Percentiles rank a stretch among this genome's conserved stretches.
These are phyloP conservation scores for Drosophila sp. DNA, from an alignment of 1,140 invertebrate species.

Conservation along the genomic window DNA sequence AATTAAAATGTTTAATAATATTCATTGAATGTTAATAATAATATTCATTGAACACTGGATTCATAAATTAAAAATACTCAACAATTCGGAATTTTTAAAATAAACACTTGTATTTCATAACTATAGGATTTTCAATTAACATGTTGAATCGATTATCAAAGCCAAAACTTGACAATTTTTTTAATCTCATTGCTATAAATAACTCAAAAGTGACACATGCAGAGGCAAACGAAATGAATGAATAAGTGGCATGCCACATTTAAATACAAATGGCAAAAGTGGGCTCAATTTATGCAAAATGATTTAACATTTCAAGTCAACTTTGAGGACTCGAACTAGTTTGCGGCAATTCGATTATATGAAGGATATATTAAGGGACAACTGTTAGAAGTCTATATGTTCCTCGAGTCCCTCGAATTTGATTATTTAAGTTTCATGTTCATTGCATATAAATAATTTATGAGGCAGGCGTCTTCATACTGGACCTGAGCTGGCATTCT, in stretches of 20 bases:
- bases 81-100: too few relatives aligned
- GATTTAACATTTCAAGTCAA: conserved; percentile 38
- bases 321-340: not conserved
- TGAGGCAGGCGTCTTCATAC: conserved; percentile 45
- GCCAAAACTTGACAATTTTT: conserved; percentile 2
- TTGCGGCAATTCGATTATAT: conserved; percentile 40
- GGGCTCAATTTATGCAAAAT: conserved; percentile 62
- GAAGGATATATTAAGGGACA: conserved; percentile 15
- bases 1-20: too few relatives aligned
- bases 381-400: not conserved
- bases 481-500: conserved; percentile 53
- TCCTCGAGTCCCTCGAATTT: conserved; percentile 40
- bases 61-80: too few relatives aligned
- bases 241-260: conserved; percentile 20
- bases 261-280: conserved; percentile 16
- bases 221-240: conserved; percentile 31
- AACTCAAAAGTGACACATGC: conserved; percentile 15
- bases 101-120: too few relatives aligned
- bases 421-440: conserved; percentile 79
- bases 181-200: conserved; percentile 27
- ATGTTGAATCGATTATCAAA: too few relatives aligned
- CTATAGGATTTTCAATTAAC: too few relatives aligned
- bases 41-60: too few relatives aligned
- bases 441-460: conserved; percentile 74
- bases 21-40: too few relatives aligned